Base-by-base conservation (phyloP, 2,797 vertebrate species). In the Hemitrygon akajei region DNA sequence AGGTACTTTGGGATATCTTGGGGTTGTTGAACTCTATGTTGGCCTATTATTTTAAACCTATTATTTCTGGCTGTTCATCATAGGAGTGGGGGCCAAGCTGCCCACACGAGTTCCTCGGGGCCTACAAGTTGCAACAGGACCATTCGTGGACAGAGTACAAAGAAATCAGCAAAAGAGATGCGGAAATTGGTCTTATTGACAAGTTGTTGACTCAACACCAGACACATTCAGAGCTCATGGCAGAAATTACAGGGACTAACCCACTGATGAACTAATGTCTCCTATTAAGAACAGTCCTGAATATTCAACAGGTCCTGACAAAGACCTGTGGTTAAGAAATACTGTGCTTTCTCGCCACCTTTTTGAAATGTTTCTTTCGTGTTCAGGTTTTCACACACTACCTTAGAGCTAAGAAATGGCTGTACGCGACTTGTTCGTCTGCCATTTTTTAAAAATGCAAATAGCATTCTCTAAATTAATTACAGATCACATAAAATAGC, bases 131-230 rank as follows among this genome's bases (percentile, higher is more conserved):
- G 12, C 98, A 99, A 87, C 96, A 98, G 0, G 98, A 99, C 96
- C 97, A 99, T 97, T 99, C 99, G 56, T 99, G 99, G 99, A 99
- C 98, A 34, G 98, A 98, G 0, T 93, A 96, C 9, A 97, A 98
- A 0, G 96, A 98, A 34, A 96, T 97, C 22, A 97, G 97, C 95
- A 98, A 97, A 94, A 97, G 96, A 93, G 98, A 99, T 4, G 95
- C 97, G 27, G 97, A 98, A 95, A 95, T 98, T 0, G 94, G 96
- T 94, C 94, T 97, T 82, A 96, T 99, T 96, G 97, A 97, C 94
- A 99, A 98, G 95, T 95, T 99, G 27, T 95, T 99, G 93, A 98
- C 95, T 95, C 97, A 96, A 18, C 97, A 98, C 94, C 95, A 96
- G 0, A 95, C 97, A 0, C 95, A 98, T 80, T 97, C 98, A 95